Evolutionary conservation across 2,888 invertebrate genomes (phyloP).

Genomic region (Hypolimnas misippus): DNA sequence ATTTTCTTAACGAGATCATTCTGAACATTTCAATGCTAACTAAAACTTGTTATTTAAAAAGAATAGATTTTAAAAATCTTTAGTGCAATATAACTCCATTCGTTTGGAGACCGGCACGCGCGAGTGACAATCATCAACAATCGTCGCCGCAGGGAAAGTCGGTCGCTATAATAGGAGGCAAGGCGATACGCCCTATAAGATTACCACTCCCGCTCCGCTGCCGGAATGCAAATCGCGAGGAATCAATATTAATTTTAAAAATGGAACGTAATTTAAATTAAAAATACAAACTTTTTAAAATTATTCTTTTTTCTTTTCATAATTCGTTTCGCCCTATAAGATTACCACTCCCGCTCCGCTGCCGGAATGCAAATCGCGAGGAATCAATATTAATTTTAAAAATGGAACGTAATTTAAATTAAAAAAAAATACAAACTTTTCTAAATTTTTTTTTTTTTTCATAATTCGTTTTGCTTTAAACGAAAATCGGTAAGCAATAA

Average conservation of each 20-base stretch:
- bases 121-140: constrained; percentile 13
- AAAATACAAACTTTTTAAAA: no score
- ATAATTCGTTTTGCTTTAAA: no score
- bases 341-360: constrained; percentile 5
- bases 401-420: not conserved
- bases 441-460: no score
- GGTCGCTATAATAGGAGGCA: constrained; percentile 70
- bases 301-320: no score
- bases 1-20: no score
- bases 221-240: constrained; percentile 3
- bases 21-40: no score
- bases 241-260: not conserved
- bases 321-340: not conserved
- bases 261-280: not conserved
- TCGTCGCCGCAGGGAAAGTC: constrained; percentile 67
- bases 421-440: no score
- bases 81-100: constrained; percentile 6
- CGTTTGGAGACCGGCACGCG: constrained; percentile 5
- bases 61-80: no score
- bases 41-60: no score
- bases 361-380: constrained; percentile 5
- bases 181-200: constrained; percentile 67
- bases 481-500: no score
- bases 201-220: constrained; percentile 39
- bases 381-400: not conserved